Conservation (phyloP, 1,140 invertebrate genomes). For the Luehdorfia chinensis region DNA sequence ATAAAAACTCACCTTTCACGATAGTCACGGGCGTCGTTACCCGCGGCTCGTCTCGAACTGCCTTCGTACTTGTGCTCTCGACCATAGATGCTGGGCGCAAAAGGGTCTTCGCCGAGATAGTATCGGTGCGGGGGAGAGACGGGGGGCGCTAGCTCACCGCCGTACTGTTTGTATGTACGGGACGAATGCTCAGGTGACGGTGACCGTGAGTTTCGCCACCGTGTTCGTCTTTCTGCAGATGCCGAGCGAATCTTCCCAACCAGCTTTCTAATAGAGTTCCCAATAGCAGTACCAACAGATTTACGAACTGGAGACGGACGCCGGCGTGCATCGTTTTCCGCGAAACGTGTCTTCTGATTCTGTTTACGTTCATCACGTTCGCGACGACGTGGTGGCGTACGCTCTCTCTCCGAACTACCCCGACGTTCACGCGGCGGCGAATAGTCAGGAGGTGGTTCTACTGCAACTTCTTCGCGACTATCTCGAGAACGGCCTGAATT, state of each 20-base stretch:
- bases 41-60: slow-evolving; percentile 67
- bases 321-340: slow-evolving; percentile 65
- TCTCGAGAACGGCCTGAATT: slow-evolving; percentile 70
- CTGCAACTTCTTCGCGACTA: slow-evolving; percentile 63
- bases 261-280: slow-evolving; percentile 86
- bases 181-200: slow-evolving; percentile 75
- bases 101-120: slow-evolving; percentile 90
- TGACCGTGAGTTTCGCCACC: slow-evolving; percentile 76
- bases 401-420: slow-evolving; percentile 70
- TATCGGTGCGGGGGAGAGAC: slow-evolving; percentile 82
- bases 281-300: slow-evolving; percentile 78
- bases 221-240: slow-evolving; percentile 83
- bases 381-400: slow-evolving; percentile 74
- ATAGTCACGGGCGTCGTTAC: slow-evolving; percentile 58
- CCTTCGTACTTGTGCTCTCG: slow-evolving; percentile 87
- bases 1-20: slow-evolving; percentile 57
- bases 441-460: slow-evolving; percentile 83
- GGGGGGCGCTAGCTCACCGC: slow-evolving; percentile 74
- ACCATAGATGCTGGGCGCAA: slow-evolving; percentile 87
- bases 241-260: slow-evolving; percentile 87
- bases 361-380: slow-evolving; percentile 78
- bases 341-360: slow-evolving; percentile 82
- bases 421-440: slow-evolving; percentile 79
- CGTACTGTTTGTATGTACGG: slow-evolving; percentile 73
- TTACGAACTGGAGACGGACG: slow-evolving; percentile 73